These are phyloP conservation scores for Pygoscelis adeliae DNA, from an alignment of 2,113 vertebrate genomes.

Conservation along the genomic window DNA sequence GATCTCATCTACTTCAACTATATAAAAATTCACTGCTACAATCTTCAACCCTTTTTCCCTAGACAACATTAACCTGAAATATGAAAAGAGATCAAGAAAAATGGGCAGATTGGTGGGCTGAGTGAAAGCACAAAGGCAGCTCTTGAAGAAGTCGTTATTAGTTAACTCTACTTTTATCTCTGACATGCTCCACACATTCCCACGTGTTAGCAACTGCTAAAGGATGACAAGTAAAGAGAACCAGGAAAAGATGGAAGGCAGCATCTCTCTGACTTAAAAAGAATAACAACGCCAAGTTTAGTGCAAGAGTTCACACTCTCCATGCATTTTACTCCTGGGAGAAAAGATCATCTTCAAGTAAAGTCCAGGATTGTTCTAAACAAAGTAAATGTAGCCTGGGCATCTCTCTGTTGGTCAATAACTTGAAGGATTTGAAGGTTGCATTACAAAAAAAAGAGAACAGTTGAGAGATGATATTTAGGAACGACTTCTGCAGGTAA, in stretches of 20 bases:
- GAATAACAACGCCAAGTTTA: not conserved
- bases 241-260: not conserved
- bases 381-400: not conserved
- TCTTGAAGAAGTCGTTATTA: not conserved
- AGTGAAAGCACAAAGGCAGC: not conserved
- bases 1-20: conserved; percentile 32
- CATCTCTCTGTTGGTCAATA: not conserved
- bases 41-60: not conserved
- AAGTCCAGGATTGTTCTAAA: not conserved
- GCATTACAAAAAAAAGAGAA: not conserved
- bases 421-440: not conserved
- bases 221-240: not conserved
- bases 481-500: not conserved
- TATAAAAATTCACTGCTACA: conserved; percentile 7
- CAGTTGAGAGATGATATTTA: not conserved
- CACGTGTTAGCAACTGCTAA: not conserved
- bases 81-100: conserved; percentile 22
- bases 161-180: conserved; percentile 39
- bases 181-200: not conserved
- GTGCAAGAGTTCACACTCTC: not conserved
- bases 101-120: conserved; percentile 4
- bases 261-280: not conserved
- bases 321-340: not conserved
- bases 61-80: not conserved
- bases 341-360: not conserved